Evolutionary conservation across 2,113 vertebrate species (phyloP).

Genomic region (Serilophus lunatus): DNA sequence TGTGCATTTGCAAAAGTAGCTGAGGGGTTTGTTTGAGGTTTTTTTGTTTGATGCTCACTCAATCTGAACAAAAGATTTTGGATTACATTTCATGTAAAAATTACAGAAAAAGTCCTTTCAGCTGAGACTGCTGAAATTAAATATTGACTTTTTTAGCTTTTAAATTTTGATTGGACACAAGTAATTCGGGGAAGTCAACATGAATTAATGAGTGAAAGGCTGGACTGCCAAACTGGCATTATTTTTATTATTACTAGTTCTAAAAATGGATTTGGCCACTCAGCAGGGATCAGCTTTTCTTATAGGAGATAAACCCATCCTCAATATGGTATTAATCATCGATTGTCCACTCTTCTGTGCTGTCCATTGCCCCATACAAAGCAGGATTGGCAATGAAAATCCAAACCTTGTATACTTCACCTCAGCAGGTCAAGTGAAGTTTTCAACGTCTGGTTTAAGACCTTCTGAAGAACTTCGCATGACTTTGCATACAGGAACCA

Average conservation of each 20-base stretch:
- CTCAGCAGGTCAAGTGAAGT: neutral
- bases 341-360: neutral
- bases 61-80: neutral
- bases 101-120: conserved; percentile 25
- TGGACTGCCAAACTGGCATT: conserved; percentile 15
- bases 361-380: neutral
- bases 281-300: neutral
- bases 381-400: neutral
- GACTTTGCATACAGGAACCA: neutral
- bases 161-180: conserved; percentile 39
- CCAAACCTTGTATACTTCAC: neutral
- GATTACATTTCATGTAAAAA: conserved; percentile 23
- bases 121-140: conserved; percentile 43
- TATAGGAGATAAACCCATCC: neutral
- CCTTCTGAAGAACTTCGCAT: neutral
- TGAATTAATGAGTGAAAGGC: conserved; percentile 20
- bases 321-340: neutral
- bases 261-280: conserved; percentile 17
- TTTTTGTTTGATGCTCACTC: neutral
- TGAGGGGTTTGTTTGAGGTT: neutral
- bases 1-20: neutral
- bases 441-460: neutral
- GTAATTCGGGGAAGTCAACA: conserved; percentile 38
- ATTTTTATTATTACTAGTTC: conserved; percentile 15
- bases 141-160: conserved; percentile 46